Percentiles rank a stretch among this genome's conserved stretches.
phyloP scores from a whole-genome alignment of 2,113 vertebrate genomes.

The Mirza zaza region DNA sequence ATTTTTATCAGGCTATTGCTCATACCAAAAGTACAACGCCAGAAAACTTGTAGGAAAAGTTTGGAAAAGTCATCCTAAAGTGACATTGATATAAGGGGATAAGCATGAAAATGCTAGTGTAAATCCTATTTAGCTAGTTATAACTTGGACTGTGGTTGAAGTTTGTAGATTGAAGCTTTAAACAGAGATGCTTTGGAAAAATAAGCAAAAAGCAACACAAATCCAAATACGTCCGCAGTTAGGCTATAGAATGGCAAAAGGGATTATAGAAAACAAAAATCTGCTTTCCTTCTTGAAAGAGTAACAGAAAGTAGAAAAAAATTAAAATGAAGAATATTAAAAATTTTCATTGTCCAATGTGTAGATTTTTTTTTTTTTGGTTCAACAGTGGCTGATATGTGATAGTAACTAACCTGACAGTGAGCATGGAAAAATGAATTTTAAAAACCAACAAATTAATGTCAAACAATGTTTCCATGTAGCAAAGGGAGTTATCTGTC shows the following conservation, averaged over 20 bases:
- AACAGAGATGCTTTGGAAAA: conserved; percentile 43
- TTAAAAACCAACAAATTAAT: neutral
- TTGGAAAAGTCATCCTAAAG: neutral
- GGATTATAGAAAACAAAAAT: neutral
- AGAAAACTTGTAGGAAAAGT: neutral
- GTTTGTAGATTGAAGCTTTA: neutral
- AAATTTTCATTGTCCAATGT: neutral
- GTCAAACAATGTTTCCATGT: neutral
- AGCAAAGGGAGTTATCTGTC: neutral
- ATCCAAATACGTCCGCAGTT: neutral
- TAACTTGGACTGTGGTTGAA: neutral
- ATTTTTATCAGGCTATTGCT: neutral
- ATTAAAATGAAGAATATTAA: neutral
- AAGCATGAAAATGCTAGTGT: neutral
- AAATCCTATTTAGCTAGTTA: conserved; percentile 4
- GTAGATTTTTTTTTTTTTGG: neutral
- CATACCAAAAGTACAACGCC: neutral
- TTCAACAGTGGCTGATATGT: neutral
- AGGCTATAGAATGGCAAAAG: neutral
- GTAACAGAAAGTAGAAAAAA: neutral
- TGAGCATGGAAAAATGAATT: neutral
- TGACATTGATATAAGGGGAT: neutral
- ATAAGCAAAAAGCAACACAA: neutral
- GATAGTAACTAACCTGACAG: neutral
- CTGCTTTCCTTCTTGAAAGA: neutral